Conservation (phyloP, 2,797 vertebrate species). For the Cyprinodon diabolis region DNA sequence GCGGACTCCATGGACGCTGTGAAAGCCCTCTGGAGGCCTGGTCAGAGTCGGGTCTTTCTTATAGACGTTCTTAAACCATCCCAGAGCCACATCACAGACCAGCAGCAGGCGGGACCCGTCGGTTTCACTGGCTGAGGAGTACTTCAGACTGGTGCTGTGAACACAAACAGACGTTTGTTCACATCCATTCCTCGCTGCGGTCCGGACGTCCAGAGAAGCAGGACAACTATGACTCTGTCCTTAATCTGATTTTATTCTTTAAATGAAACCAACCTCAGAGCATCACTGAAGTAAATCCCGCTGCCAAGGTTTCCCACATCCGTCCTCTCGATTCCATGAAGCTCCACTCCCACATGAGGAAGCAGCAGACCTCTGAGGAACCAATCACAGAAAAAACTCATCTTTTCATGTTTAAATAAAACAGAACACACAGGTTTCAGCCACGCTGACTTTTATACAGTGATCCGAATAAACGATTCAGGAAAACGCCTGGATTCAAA, state of each 20-base stretch:
- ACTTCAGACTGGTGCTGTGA: constrained; percentile 82
- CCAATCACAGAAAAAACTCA: constrained; percentile 1
- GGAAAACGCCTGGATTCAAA: too few species aligned
- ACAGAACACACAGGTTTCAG: background rate
- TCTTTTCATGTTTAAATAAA: background rate
- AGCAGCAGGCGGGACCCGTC: constrained; percentile 83
- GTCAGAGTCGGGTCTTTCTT: constrained; percentile 73
- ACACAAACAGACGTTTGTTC: background rate
- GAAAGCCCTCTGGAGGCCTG: constrained; percentile 76
- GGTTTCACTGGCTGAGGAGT: constrained; percentile 74
- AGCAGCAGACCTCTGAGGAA: constrained; percentile 84
- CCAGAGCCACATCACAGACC: constrained; percentile 87
- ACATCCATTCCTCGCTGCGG: background rate
- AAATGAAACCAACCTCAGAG: constrained; percentile 76
- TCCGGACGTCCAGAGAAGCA: background rate
- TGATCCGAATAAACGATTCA: too few species aligned
- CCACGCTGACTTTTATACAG: too few species aligned
- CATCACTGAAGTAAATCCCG: constrained; percentile 89
- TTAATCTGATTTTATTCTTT: background rate
- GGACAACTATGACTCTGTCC: too few species aligned
- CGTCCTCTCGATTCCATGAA: constrained; percentile 84
- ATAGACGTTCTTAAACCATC: constrained; percentile 70
- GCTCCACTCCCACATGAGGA: constrained; percentile 83
- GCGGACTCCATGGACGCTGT: constrained; percentile 84
- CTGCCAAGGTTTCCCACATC: constrained; percentile 87